A percentile compares a stretch with the other conserved stretches of the same genome.
Conservation (phyloP, 23 tunicate genomes). For the Ciona savignyi region DNA sequence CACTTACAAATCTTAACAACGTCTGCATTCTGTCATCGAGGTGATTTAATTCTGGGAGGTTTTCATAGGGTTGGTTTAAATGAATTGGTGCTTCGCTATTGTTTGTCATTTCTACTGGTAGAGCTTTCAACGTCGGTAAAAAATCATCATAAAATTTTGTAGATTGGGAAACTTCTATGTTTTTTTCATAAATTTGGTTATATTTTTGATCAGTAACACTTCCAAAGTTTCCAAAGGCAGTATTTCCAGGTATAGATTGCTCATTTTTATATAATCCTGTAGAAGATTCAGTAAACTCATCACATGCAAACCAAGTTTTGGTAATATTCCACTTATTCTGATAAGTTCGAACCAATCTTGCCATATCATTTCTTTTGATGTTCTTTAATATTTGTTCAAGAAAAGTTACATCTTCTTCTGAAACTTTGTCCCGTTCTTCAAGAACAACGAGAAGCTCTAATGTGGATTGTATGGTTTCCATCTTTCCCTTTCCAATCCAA, state of each 20-base stretch:
- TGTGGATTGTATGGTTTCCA: conserved; percentile 22
- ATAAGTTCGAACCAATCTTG: conserved; percentile 2
- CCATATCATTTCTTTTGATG: conserved; percentile 30
- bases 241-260: background rate
- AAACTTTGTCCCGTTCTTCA: conserved; percentile 34
- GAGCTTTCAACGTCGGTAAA: background rate
- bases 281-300: background rate
- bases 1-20: background rate
- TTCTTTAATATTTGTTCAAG: conserved; percentile 12
- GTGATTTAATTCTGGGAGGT: background rate
- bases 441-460: conserved; percentile 25
- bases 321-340: background rate
- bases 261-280: background rate
- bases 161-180: background rate
- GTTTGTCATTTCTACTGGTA: background rate
- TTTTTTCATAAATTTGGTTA: background rate
- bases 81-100: background rate
- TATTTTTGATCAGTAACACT: background rate
- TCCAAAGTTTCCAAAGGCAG: too few species aligned
- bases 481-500: conserved; percentile 30
- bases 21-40: background rate
- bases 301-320: background rate
- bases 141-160: background rate
- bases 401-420: conserved; percentile 28
- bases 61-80: background rate